phyloP scores from a whole-genome alignment of 2,888 invertebrate species.

The Anaspis maculata region DNA sequence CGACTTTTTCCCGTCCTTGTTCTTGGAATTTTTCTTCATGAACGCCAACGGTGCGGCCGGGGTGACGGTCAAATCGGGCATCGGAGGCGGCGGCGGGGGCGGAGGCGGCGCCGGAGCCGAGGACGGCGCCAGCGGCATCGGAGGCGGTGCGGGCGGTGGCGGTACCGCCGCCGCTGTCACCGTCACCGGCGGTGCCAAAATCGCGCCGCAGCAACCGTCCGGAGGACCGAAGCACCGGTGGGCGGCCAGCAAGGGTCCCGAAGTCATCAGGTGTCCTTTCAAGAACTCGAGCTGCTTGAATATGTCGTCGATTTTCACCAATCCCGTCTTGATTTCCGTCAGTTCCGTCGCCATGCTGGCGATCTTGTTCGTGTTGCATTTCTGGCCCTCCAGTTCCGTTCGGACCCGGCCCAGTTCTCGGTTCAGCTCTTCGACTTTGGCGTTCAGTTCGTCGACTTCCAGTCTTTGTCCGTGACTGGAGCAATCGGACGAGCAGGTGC shows the following conservation, averaged over 20 bases:
- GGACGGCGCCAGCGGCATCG: constrained; percentile 21
- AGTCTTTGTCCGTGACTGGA: neutral
- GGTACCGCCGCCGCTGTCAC: constrained; percentile 1
- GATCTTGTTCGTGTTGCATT: constrained; percentile 11
- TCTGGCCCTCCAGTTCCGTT: constrained; percentile 17
- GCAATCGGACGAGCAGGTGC: neutral
- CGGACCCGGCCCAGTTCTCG: constrained; percentile 20
- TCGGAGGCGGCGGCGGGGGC: constrained; percentile 26
- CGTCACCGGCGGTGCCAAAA: neutral
- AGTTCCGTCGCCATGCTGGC: constrained; percentile 6
- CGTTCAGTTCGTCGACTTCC: neutral
- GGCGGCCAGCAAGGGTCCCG: too few relatives aligned
- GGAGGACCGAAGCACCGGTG: too few relatives aligned
- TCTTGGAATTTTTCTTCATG: constrained; percentile 2
- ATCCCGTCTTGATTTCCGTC: constrained; percentile 1
- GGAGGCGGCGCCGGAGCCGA: constrained; percentile 25
- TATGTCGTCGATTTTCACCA: constrained; percentile 12
- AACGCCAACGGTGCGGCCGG: constrained; percentile 4
- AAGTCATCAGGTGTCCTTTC: constrained; percentile 15
- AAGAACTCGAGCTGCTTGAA: constrained; percentile 17
- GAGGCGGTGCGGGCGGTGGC: constrained; percentile 7
- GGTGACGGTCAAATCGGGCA: constrained; percentile 9
- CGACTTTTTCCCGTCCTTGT: constrained; percentile 15
- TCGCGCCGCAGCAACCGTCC: neutral
- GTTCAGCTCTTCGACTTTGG: constrained; percentile 12